Base-by-base conservation (phyloP, 2,888 invertebrate species). In the Eupelmus urozonus region DNA sequence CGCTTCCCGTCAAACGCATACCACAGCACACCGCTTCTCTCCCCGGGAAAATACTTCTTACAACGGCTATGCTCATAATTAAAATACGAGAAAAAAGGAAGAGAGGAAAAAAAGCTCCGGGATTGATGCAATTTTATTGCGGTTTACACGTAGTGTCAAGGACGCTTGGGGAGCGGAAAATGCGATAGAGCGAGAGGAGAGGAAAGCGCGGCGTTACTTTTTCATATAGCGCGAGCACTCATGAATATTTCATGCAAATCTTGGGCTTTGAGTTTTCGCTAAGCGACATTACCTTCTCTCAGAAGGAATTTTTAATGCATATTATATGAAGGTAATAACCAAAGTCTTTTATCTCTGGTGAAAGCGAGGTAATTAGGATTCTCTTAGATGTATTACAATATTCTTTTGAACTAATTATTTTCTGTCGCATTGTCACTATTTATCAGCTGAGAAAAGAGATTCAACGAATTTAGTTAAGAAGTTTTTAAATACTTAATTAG, bases 221-320 rank as follows among this genome's bases (percentile, higher is more conserved):
- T 62, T 62, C 62, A 63, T 53, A 27, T 1, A 2, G 18, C 18
- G n/a, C n/a, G n/a, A n/a, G n/a, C n/a, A 16, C 23, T 63, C 53
- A 72, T 53, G 63, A 25, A 63, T 40, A 63, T 72, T 72, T 63
- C 25, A 72, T 72, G 72, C 53, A 55, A 72, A 72, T 72, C 40
- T 51, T 55, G 27, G 45, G 63, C 53, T 72, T 55, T 53, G 72
- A 72, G 53, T 42, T 62, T 55, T 29, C 25, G 49, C 40, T 72
- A 55, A 72, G 63, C 55, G 63, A 20, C 25, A 34, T 53, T 55
- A 55, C 51, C 53, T n/a, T n/a, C n/a, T 13, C 7, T 62, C 62
- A 18, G 11, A 62, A 53, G 23, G 63, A 63, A 72, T 72, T 72
- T 53, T 72, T 45, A 63, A 72, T 72, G 27, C 40, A 51, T 42